Conservation (phyloP, 2,113 vertebrate genomes). For the Amblyopsis rosae region DNA sequence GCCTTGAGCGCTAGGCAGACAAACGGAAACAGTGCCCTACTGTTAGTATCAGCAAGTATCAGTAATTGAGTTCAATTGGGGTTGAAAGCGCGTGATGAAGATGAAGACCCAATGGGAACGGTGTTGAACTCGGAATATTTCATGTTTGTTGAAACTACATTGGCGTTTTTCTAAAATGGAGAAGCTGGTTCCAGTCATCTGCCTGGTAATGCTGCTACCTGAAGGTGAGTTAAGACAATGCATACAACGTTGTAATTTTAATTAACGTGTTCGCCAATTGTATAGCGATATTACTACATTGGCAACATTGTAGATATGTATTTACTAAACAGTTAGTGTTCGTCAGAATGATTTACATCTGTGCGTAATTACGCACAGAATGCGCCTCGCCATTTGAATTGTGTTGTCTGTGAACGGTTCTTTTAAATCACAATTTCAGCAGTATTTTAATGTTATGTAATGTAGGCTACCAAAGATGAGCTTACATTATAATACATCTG, state of each 20-base stretch:
- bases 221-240: conserved; percentile 61
- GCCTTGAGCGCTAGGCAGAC: conserved; percentile 13
- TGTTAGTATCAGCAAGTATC: conserved; percentile 46
- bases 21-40: conserved; percentile 33
- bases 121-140: conserved; percentile 17
- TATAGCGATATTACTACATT: too few species aligned
- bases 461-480: too few species aligned
- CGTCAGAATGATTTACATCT: background rate
- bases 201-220: conserved; percentile 62
- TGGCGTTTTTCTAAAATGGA: conserved; percentile 32
- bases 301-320: too few species aligned
- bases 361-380: background rate
- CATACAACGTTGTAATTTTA: background rate
- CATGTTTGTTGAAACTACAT: background rate
- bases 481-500: too few species aligned
- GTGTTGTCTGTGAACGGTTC: too few species aligned
- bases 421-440: too few species aligned
- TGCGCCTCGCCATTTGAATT: too few species aligned
- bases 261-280: background rate
- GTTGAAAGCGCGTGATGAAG: conserved; percentile 60
- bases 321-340: background rate
- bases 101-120: conserved; percentile 38
- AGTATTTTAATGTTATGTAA: too few species aligned
- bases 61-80: conserved; percentile 60
- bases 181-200: conserved; percentile 50